Percentiles rank a stretch among this genome's conserved stretches.
phyloP scores from a whole-genome alignment of 2,888 invertebrate genomes.

The Cabera pusaria region DNA sequence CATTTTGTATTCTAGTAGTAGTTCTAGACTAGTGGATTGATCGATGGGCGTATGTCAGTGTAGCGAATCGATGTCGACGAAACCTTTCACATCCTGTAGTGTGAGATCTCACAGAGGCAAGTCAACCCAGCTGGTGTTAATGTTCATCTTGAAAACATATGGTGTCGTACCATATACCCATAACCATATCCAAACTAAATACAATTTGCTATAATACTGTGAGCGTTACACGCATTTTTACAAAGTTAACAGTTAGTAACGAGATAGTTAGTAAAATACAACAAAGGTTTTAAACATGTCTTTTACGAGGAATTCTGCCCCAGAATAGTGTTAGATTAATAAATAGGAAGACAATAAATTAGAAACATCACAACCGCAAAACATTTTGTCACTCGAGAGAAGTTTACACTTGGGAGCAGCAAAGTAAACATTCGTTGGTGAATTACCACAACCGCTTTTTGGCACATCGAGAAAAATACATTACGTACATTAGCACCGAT shows the following conservation, averaged over 20 bases:
- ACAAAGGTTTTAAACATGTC: conserved; percentile 71
- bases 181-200: conserved; percentile 35
- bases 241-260: conserved; percentile 17
- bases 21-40: too few species aligned
- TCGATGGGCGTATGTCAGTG: too few species aligned
- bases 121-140: too few species aligned
- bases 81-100: too few species aligned
- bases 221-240: conserved; percentile 52
- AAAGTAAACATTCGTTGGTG: conserved; percentile 33
- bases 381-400: conserved; percentile 49
- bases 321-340: conserved; percentile 62
- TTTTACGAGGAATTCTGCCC: conserved; percentile 79
- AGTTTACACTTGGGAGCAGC: conserved; percentile 51
- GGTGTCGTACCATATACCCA: conserved; percentile 10
- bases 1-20: too few species aligned
- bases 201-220: conserved; percentile 45
- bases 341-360: conserved; percentile 71
- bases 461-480: too few species aligned
- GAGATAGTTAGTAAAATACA: conserved; percentile 48
- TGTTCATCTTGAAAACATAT: too few species aligned
- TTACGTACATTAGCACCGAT: too few species aligned
- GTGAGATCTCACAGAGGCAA: too few species aligned
- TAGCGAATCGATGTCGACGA: too few species aligned
- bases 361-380: conserved; percentile 74
- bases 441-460: too few species aligned